phyloP scores from a whole-genome alignment of 2,888 invertebrate genomes.

The Incurvaria masculella region DNA sequence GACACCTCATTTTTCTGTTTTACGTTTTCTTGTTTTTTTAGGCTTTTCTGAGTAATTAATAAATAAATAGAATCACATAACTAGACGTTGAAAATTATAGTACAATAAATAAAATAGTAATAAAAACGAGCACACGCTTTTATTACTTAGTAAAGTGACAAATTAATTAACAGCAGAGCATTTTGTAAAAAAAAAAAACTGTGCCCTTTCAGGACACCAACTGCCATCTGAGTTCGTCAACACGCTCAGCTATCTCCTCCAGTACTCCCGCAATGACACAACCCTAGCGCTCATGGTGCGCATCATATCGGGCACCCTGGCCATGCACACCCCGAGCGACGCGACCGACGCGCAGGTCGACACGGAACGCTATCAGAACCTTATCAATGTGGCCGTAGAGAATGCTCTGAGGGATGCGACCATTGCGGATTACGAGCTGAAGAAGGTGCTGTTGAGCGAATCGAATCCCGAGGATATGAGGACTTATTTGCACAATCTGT shows the following conservation, averaged over 20 bases:
- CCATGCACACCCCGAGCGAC: conserved; percentile 41
- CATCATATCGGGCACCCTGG: conserved; percentile 59
- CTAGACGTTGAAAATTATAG: too few species aligned
- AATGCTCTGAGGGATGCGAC: conserved; percentile 39
- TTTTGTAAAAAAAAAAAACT: conserved; percentile 2
- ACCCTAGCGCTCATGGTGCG: conserved; percentile 61
- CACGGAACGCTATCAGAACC: conserved; percentile 37
- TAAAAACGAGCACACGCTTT: too few species aligned
- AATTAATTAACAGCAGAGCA: too few species aligned
- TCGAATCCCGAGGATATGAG: conserved; percentile 30
- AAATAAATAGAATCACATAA: too few species aligned
- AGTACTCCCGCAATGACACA: conserved; percentile 55
- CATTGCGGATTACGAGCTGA: conserved; percentile 36
- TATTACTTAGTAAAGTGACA: too few species aligned
- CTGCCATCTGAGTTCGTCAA: conserved; percentile 60
- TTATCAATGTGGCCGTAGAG: conserved; percentile 37
- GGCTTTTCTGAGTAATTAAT: too few species aligned
- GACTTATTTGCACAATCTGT: conserved; percentile 43
- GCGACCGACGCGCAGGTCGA: conserved; percentile 32
- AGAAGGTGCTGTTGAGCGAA: conserved; percentile 31
- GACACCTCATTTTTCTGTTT: too few species aligned
- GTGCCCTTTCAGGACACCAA: conserved; percentile 45
- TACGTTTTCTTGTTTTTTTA: too few species aligned
- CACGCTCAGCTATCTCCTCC: conserved; percentile 58
- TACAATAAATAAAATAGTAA: too few species aligned